Evolutionary conservation across 2,113 vertebrate genomes (phyloP), one percentile per base, ranked within the genome.

Genomic region (Propithecus coquereli): DNA sequence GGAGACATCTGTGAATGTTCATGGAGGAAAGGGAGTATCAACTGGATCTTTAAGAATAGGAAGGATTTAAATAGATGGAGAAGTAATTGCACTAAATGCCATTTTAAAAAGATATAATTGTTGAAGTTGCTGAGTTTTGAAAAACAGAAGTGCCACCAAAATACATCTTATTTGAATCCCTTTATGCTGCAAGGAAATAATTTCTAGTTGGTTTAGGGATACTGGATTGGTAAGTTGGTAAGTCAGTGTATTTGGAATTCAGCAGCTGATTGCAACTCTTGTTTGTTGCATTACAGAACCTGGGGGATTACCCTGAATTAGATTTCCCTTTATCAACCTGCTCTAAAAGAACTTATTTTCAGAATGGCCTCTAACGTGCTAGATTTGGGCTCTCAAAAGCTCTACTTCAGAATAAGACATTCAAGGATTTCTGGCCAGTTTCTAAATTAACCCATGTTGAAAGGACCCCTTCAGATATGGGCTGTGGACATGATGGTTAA

Each of bases 1-100:
- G 37, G 32, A 84, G 27, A 43, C 63, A 54, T 77, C 50, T 95
- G 54, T 91, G 57, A 87, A 89, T 86, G 18, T 22, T 93, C 57
- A 52, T 89, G 87, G 74, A 93, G 25, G 74, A 63, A 79, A 59
- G 81, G 59, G n/a, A 70, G 16, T 88, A 27, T 79, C 54, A 79
- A 27, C 40, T 76, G 54, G 52, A n/a, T 95, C 71, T 93, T 96
- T 90, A 94, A 92, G 61, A 95, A 87, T 76, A 22, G 27, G 54
- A 87, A 76, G 18, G 13, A 84, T 59, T 86, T 94, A 61, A 84
- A 37, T 65, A 70, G 57, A n/a, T 73, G 40, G n/a, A 93, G 43
- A 82, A 87, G 79, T n/a, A 45, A 61, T 43, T 91, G 9, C 61
- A 52, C 54, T n/a, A 68, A 92, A 74, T 68, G 1, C 6, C 71